Conservation (phyloP, 2,888 invertebrate genomes). For the Chymomyza fuscimana region DNA sequence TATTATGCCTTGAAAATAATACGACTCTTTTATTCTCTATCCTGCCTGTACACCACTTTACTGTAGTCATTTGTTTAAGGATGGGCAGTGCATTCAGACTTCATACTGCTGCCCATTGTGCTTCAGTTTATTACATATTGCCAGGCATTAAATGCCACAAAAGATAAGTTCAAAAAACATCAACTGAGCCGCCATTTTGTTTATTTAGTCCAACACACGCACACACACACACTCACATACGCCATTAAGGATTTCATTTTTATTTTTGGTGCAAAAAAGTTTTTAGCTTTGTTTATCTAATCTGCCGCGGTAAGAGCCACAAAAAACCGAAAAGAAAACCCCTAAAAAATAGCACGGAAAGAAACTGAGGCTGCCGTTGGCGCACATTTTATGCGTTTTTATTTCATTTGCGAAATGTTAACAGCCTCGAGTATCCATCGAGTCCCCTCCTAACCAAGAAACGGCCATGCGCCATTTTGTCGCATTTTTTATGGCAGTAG, state of each 20-base stretch:
- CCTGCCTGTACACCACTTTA: not conserved
- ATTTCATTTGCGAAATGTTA: constrained; percentile 48
- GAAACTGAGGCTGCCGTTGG: constrained; percentile 26
- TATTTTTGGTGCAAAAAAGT: constrained; percentile 26
- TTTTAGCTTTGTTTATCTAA: constrained; percentile 59
- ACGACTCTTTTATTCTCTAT: constrained; percentile 47
- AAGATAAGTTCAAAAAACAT: constrained; percentile 6
- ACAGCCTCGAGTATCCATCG: not conserved
- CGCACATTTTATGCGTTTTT: constrained; percentile 64
- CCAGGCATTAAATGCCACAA: constrained; percentile 4
- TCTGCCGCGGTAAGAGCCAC: constrained; percentile 39
- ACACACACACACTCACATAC: constrained; percentile 9
- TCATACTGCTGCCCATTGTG: constrained; percentile 17
- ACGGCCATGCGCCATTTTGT: constrained; percentile 22
- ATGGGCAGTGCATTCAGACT: not conserved
- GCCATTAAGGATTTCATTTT: not conserved
- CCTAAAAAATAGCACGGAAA: constrained; percentile 16
- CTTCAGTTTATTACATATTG: constrained; percentile 49
- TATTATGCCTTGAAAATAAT: constrained; percentile 46
- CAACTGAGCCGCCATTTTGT: constrained; percentile 41
- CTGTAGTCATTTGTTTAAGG: constrained; percentile 11
- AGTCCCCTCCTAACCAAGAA: not conserved
- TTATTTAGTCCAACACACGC: constrained; percentile 36
- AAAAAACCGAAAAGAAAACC: not conserved
- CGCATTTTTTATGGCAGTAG: constrained; percentile 5